phyloP scores from a whole-genome alignment of 2,797 vertebrate genomes.

The Argya squamiceps region DNA sequence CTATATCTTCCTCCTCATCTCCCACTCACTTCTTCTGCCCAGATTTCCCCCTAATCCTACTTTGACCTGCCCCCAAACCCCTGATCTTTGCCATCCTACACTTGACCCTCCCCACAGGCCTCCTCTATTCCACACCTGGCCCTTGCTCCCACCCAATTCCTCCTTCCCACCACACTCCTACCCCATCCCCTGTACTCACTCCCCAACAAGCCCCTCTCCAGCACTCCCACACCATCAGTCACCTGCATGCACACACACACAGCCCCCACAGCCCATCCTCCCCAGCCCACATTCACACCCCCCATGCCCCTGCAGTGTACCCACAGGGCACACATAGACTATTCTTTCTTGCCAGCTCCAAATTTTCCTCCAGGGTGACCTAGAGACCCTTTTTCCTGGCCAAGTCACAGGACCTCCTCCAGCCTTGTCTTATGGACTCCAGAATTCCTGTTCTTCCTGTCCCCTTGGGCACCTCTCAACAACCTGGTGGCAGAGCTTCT shows the following conservation, averaged over 20 bases:
- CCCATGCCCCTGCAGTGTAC: rapidly evolving
- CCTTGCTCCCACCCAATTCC: not conserved
- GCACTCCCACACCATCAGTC: not conserved
- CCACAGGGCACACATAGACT: not conserved
- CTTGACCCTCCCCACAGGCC: not conserved
- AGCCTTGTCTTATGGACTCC: not conserved
- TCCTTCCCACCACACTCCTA: not conserved
- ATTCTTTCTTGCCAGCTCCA: not conserved
- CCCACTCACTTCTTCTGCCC: not conserved
- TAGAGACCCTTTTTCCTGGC: not conserved
- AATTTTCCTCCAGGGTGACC: not conserved
- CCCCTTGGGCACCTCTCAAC: not conserved
- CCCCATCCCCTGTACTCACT: not conserved
- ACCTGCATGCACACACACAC: not conserved
- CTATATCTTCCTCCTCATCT: not conserved
- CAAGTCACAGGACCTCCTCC: not conserved
- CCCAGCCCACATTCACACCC: not conserved
- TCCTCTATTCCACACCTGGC: not conserved
- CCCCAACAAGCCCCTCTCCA: not conserved
- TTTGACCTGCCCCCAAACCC: rapidly evolving
- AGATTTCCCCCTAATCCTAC: not conserved
- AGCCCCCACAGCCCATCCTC: not conserved
- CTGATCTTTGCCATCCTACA: not conserved
- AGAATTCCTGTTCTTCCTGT: not conserved
- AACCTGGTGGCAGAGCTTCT: not conserved